Conservation (phyloP, 2,888 invertebrate genomes). For the Lycocerus yunnanus region DNA sequence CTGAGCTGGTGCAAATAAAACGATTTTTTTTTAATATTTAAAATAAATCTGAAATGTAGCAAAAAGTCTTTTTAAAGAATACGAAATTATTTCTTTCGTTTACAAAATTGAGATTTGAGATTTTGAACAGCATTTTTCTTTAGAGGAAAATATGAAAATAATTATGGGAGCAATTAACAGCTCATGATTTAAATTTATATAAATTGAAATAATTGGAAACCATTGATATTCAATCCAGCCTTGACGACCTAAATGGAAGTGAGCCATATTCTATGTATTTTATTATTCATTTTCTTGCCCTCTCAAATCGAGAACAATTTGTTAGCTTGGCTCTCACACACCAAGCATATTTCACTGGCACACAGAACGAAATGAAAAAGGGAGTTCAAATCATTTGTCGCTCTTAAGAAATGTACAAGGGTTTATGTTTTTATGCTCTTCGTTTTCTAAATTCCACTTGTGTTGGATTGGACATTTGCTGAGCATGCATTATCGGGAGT, state of each 20-base stretch:
- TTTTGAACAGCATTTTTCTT: too few species aligned
- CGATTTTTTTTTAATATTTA: conserved; percentile 20
- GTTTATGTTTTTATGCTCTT: conserved; percentile 32
- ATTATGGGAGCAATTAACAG: too few species aligned
- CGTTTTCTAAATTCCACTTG: conserved; percentile 30
- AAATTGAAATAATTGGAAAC: not conserved
- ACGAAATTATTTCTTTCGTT: too few species aligned
- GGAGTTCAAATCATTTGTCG: conserved; percentile 31
- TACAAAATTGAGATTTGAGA: too few species aligned
- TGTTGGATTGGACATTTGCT: conserved; percentile 16
- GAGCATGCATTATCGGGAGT: conserved; percentile 20
- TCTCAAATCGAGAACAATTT: conserved; percentile 31
- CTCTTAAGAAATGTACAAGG: conserved; percentile 35
- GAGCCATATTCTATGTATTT: conserved; percentile 27
- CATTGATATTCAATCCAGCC: not conserved
- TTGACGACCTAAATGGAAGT: conserved; percentile 17
- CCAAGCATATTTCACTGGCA: conserved; percentile 31
- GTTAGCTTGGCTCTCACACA: conserved; percentile 29
- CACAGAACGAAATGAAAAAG: conserved; percentile 27
- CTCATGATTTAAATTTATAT: not conserved
- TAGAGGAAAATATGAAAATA: too few species aligned
- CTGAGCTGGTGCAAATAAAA: conserved; percentile 29
- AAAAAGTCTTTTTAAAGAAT: not conserved
- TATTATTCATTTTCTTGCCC: conserved; percentile 33
- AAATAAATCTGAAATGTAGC: not conserved